Evolutionary conservation across 2,797 vertebrate genomes (phyloP).

Genomic region (Channallabes apus): DNA sequence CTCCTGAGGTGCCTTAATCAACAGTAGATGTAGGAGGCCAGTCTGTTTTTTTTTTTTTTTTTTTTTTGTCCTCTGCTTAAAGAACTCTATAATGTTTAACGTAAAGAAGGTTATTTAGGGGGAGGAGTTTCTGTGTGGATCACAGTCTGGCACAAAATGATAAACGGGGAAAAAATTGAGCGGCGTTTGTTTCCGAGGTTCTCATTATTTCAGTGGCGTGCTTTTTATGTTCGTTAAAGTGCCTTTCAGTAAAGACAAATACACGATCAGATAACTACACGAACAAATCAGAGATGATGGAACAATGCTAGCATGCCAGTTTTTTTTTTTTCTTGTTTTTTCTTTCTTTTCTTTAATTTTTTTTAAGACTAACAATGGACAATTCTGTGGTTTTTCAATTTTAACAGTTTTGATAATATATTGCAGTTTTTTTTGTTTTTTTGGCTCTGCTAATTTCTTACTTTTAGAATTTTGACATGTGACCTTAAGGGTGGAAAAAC

Average conservation of each 20-base stretch:
- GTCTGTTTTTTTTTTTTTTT: not conserved
- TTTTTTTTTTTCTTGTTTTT: too few species aligned
- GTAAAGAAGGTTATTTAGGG: constrained; percentile 23
- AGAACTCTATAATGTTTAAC: constrained; percentile 14
- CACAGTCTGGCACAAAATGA: constrained; percentile 66
- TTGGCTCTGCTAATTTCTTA: constrained; percentile 68
- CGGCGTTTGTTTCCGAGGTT: constrained; percentile 49
- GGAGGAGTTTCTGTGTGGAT: constrained; percentile 73
- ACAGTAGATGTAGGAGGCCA: constrained; percentile 9
- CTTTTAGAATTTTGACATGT: constrained; percentile 65
- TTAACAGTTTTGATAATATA: constrained; percentile 43
- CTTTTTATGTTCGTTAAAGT: constrained; percentile 74
- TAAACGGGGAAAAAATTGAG: constrained; percentile 39
- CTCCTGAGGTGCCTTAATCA: constrained; percentile 45
- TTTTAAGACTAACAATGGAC: constrained; percentile 65
- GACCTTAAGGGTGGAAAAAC: not conserved
- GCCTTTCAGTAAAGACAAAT: constrained; percentile 81
- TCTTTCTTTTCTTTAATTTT: constrained; percentile 33
- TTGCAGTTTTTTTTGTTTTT: constrained; percentile 55
- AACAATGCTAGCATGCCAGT: constrained; percentile 60
- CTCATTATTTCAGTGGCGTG: constrained; percentile 64
- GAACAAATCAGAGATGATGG: constrained; percentile 59
- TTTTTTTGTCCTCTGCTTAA: not conserved
- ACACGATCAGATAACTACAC: constrained; percentile 63
- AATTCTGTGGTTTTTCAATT: constrained; percentile 75